Evolutionary conservation across 2,113 vertebrate species (phyloP).

Genomic region (Miniopterus natalensis): DNA sequence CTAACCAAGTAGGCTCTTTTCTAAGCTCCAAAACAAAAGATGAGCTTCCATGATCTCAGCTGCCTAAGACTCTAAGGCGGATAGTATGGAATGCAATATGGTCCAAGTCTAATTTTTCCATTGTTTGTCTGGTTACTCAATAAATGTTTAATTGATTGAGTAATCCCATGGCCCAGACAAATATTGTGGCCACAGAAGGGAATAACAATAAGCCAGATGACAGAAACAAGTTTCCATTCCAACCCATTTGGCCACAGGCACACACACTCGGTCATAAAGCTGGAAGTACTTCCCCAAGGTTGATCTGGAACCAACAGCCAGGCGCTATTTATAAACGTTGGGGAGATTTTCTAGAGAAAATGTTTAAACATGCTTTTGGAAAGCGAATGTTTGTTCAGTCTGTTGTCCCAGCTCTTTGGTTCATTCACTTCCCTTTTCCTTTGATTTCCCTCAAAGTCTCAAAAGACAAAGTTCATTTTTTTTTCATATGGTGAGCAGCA

Average conservation of each 20-base stretch:
- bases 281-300: slow-evolving; percentile 44
- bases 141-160: slow-evolving; percentile 76
- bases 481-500: neutral
- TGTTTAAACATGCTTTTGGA: slow-evolving; percentile 47
- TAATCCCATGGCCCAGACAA: slow-evolving; percentile 73
- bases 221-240: slow-evolving; percentile 57
- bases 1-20: neutral
- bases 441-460: slow-evolving; percentile 50
- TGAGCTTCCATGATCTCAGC: neutral
- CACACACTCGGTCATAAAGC: slow-evolving; percentile 10
- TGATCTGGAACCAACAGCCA: neutral
- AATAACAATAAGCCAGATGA: slow-evolving; percentile 66
- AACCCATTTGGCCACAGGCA: slow-evolving; percentile 56
- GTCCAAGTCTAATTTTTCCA: slow-evolving; percentile 59
- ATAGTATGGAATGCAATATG: slow-evolving; percentile 22
- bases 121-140: slow-evolving; percentile 73
- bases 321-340: slow-evolving; percentile 70
- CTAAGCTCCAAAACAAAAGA: neutral
- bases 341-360: slow-evolving; percentile 64
- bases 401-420: slow-evolving; percentile 52
- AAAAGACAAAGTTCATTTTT: neutral
- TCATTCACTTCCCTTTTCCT: slow-evolving; percentile 40
- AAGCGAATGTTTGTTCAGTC: slow-evolving; percentile 34
- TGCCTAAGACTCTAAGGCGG: neutral
- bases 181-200: slow-evolving; percentile 55